Conservation (phyloP, 2,113 vertebrate species). For the Poeciliopsis turrubarensis region DNA sequence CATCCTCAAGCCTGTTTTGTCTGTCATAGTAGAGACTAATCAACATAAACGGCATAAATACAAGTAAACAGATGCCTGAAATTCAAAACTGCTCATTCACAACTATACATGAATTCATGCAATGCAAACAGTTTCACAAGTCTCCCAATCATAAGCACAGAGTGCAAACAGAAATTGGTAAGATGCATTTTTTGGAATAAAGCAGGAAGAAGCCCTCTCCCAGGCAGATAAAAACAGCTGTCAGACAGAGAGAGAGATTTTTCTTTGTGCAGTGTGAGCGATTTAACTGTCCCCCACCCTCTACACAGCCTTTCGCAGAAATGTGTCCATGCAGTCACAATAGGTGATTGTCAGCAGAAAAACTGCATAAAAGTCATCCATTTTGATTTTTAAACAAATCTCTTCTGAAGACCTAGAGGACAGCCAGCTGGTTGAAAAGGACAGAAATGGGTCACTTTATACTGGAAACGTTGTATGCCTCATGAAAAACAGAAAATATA, state of each 20-base stretch:
- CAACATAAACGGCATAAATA: conserved; percentile 61
- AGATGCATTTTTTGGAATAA: conserved; percentile 9
- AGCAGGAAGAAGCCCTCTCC: conserved; percentile 13
- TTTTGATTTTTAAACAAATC: conserved; percentile 55
- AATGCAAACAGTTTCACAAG: conserved; percentile 24
- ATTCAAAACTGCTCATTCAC: conserved; percentile 57
- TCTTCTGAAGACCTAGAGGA: conserved; percentile 11
- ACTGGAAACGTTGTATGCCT: conserved; percentile 28
- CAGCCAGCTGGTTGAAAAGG: conserved; percentile 24
- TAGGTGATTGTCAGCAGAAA: conserved; percentile 55
- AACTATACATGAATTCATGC: conserved; percentile 37
- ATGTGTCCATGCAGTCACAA: conserved; percentile 43
- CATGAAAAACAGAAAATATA: neutral
- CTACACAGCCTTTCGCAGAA: conserved; percentile 17
- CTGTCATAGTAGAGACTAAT: conserved; percentile 67
- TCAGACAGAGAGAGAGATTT: neutral
- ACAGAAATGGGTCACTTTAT: conserved; percentile 29
- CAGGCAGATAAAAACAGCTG: conserved; percentile 8
- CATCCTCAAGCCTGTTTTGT: conserved; percentile 74
- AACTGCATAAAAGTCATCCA: conserved; percentile 23
- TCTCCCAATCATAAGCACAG: conserved; percentile 39
- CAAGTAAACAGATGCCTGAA: conserved; percentile 66
- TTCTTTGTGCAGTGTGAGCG: conserved; percentile 23
- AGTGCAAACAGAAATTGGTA: conserved; percentile 40
- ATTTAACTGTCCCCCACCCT: conserved; percentile 45